phyloP scores from a whole-genome alignment of 2,888 invertebrate species.

The Anthrax anthrax region DNA sequence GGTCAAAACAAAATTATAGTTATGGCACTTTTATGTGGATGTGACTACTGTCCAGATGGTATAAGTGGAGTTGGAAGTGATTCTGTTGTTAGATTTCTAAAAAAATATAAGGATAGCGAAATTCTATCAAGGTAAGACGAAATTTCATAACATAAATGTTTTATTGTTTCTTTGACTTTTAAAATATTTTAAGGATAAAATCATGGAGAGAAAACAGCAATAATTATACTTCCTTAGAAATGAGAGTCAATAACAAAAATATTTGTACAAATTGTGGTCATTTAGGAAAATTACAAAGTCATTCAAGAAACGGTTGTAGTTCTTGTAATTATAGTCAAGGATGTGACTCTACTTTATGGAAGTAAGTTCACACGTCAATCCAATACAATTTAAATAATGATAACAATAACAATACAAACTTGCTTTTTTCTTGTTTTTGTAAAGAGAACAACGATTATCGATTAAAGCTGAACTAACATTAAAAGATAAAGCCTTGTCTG shows the following conservation, averaged over 20 bases:
- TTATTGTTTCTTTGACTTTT: too few relatives aligned
- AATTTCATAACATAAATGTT: neutral
- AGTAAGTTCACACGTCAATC: conserved; percentile 29
- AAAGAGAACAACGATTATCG: conserved; percentile 47
- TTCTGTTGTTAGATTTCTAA: conserved; percentile 56
- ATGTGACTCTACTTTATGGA: conserved; percentile 46
- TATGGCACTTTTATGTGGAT: conserved; percentile 71
- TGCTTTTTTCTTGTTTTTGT: neutral
- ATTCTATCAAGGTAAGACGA: conserved; percentile 44
- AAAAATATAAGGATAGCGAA: conserved; percentile 44
- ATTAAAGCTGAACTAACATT: conserved; percentile 55
- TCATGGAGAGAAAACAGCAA: conserved; percentile 46
- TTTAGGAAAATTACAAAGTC: conserved; percentile 43
- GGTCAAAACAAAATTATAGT: conserved; percentile 72
- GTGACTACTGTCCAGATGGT: conserved; percentile 70
- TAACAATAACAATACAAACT: too few relatives aligned
- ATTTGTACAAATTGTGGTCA: conserved; percentile 61
- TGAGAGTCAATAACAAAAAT: conserved; percentile 41
- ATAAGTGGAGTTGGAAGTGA: conserved; percentile 65
- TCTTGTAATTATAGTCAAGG: conserved; percentile 46
- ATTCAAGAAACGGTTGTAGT: conserved; percentile 49
- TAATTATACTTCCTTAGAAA: conserved; percentile 40
- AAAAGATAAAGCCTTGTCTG: conserved; percentile 49
- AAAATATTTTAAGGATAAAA: conserved; percentile 39
- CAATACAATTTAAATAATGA: too few relatives aligned